Percentiles rank a stretch among this genome's conserved stretches.
phyloP scores from a whole-genome alignment of 2,797 vertebrate species.

The Mus spretus region DNA sequence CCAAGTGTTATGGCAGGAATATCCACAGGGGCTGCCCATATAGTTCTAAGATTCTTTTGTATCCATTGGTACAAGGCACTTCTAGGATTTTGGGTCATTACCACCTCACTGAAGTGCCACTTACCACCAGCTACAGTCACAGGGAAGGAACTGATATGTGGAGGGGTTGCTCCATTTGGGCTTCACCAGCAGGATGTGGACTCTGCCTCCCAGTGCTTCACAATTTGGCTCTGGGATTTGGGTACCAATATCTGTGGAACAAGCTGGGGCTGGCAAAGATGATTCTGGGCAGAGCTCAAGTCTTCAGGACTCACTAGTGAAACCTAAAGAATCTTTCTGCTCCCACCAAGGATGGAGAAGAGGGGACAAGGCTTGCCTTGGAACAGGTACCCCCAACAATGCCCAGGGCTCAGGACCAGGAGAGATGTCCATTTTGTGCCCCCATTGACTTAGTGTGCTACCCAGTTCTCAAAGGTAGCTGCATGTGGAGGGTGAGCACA shows the following conservation, averaged over 20 bases:
- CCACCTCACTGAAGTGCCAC: neutral
- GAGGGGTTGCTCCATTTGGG: neutral
- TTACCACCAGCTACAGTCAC: neutral
- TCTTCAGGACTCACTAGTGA: neutral
- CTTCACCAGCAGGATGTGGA: neutral
- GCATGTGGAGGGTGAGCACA: neutral
- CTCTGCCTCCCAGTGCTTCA: neutral
- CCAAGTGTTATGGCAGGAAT: neutral
- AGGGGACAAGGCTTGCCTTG: neutral
- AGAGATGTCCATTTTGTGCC: too few relatives aligned
- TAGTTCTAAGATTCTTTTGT: neutral
- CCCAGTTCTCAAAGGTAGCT: neutral
- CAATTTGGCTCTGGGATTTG: neutral
- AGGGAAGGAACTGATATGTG: too few relatives aligned
- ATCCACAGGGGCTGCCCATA: rapidly evolving
- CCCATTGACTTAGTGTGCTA: neutral
- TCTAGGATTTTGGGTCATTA: neutral
- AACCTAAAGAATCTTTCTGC: neutral
- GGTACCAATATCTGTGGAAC: neutral
- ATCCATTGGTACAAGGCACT: neutral
- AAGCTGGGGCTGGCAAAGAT: neutral
- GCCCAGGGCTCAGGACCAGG: neutral
- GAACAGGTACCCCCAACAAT: neutral
- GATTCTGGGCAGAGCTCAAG: neutral
- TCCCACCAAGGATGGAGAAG: neutral